phyloP scores from a whole-genome alignment of 2,888 invertebrate genomes.

The Rhamnusium bicolor region DNA sequence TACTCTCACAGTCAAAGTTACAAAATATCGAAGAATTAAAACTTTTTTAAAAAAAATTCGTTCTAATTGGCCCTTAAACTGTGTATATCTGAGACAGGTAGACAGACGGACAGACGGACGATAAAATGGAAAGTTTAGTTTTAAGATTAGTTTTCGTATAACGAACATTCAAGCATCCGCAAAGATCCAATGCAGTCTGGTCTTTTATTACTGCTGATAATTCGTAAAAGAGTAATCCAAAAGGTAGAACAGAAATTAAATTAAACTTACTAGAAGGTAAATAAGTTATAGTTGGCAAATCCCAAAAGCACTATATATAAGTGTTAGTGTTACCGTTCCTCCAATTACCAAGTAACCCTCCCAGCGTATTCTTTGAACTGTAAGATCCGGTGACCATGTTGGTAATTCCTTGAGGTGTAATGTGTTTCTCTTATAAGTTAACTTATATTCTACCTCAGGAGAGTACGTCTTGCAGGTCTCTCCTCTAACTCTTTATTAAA shows the following conservation, averaged over 20 bases:
- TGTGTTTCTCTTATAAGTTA: conserved; percentile 68
- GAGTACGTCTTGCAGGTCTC: conserved; percentile 52
- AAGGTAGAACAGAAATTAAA: not conserved
- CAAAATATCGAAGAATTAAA: no score
- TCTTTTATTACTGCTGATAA: not conserved
- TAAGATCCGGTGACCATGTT: conserved; percentile 68
- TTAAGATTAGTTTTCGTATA: no score
- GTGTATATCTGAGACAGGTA: no score
- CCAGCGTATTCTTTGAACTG: conserved; percentile 67
- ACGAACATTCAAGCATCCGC: no score
- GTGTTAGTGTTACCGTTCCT: conserved; percentile 61
- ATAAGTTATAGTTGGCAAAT: conserved; percentile 41
- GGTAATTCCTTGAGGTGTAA: conserved; percentile 69
- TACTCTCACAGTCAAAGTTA: no score
- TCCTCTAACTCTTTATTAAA: conserved; percentile 36
- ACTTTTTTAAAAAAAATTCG: no score
- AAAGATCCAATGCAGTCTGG: no score
- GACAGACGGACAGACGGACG: no score
- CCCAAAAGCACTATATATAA: conserved; percentile 59
- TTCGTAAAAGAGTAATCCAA: not conserved
- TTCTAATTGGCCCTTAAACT: no score
- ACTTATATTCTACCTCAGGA: conserved; percentile 60
- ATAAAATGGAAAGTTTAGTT: no score
- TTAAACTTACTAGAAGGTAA: conserved; percentile 33
- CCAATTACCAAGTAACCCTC: conserved; percentile 64